Evolutionary conservation across 2,113 vertebrate species (phyloP).

Genomic region (Elanoides forficatus): DNA sequence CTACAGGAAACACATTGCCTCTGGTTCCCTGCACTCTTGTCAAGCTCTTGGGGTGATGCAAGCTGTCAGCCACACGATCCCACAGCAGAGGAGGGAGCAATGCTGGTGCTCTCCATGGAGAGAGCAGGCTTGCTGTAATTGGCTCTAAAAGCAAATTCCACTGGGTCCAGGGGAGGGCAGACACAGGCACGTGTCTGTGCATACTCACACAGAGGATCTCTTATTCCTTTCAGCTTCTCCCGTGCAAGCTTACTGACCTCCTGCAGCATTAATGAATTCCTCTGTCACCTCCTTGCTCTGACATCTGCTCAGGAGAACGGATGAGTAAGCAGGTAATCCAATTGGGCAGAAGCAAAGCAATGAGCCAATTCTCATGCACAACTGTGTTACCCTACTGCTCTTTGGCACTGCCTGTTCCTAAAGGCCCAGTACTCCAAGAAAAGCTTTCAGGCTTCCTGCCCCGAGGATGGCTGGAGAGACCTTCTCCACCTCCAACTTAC

Average conservation of each 20-base stretch:
- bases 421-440: background rate
- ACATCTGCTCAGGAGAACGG: constrained; percentile 69
- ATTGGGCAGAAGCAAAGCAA: constrained; percentile 55
- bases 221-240: constrained; percentile 1
- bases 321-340: constrained; percentile 73
- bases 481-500: background rate
- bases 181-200: background rate
- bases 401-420: background rate
- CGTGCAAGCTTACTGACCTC: constrained; percentile 27
- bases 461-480: background rate
- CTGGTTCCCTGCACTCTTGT: background rate
- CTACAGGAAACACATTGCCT: constrained; percentile 8
- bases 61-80: constrained; percentile 20
- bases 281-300: constrained; percentile 65
- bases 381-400: constrained; percentile 11
- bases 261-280: constrained; percentile 65
- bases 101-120: background rate
- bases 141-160: constrained; percentile 15
- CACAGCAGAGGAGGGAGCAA: background rate
- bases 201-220: background rate
- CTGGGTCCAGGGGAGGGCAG: background rate
- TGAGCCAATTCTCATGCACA: constrained; percentile 1
- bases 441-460: background rate
- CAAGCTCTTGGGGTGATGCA: background rate
- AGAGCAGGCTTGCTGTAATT: background rate